These are phyloP conservation scores for Phrynocephalus forsythii DNA, from an alignment of 2,797 vertebrate genomes.

Conservation along the genomic window DNA sequence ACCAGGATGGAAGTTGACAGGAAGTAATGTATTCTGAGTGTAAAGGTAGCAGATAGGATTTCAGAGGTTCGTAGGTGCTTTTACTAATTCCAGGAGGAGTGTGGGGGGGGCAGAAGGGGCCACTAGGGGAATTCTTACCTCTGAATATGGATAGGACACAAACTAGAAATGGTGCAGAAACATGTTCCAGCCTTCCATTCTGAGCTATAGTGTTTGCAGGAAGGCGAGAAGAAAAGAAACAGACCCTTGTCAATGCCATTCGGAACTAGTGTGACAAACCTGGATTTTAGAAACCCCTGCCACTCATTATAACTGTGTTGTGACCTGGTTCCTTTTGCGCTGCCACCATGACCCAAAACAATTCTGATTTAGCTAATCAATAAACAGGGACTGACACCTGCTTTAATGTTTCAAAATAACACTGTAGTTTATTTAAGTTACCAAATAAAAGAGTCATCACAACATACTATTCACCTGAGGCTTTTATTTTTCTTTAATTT, in stretches of 20 bases:
- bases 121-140: background rate
- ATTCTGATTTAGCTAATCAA: no score
- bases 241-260: background rate
- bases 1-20: background rate
- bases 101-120: background rate
- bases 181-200: background rate
- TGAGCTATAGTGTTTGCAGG: background rate
- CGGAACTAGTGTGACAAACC: background rate
- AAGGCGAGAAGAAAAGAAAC: background rate
- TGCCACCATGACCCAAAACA: no score
- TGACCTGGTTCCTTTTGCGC: no score
- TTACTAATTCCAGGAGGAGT: background rate
- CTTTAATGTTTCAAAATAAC: no score
- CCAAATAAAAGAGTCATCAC: no score
- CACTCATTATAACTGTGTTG: no score
- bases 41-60: background rate
- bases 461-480: no score
- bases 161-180: background rate
- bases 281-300: no score
- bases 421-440: no score
- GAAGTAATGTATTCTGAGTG: background rate
- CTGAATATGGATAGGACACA: background rate
- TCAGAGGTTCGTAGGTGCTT: background rate
- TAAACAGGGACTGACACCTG: no score
- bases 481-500: no score